Base-by-base conservation (phyloP, 2,113 vertebrate genomes). In the Empidonax alnorum region DNA sequence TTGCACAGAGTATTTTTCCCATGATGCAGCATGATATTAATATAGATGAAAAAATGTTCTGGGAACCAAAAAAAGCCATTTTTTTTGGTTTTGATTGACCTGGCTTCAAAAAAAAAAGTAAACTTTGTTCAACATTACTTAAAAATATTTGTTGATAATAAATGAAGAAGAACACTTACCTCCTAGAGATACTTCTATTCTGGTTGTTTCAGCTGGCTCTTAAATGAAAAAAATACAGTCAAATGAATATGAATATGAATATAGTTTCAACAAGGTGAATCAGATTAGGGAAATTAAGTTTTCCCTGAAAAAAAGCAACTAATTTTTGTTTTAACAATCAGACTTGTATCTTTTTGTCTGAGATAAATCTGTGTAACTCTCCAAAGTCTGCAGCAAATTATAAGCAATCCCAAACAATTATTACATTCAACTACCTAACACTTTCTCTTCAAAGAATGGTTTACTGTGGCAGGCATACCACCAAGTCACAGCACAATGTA, bases 171-270 rank as follows among this genome's bases (percentile, higher is more conserved):
- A 85, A 73, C 18, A 73, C 88, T 95, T 94, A 98, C 98, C 97
- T 96, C 93, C 96, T 73, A 95, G 75, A 56, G 97, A 86, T 62
- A 63, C 92, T 89, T 98, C 93, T 96, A 87, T 47, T 55, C 97
- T 96, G 93, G 89, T 97, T 30, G 95, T 88, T 81, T 98, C 97
- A 58, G 95, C 18, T 46, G 97, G 95, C 42, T 98, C 98, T 98
- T 81, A 76, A 97, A 95, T 35, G 47, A 92, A 87, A 94, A 92
- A 71, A 53, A 83, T 6, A 49, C 0, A 92, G 37, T 28, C n/a
- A 74, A 73, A 90, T 87, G 33, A 87, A 66, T 62, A 87, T 87
- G 33, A 87, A 66, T 62, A 87, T 7, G 12, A 56, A 62, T 41
- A 56, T 23, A 68, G 13, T 52, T 86, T 58, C 20, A 76, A 50